Percentiles rank a stretch among this genome's conserved stretches.
These are phyloP conservation scores for Decapterus maruadsi DNA, from an alignment of 2,797 vertebrate species.

Conservation along the genomic window DNA sequence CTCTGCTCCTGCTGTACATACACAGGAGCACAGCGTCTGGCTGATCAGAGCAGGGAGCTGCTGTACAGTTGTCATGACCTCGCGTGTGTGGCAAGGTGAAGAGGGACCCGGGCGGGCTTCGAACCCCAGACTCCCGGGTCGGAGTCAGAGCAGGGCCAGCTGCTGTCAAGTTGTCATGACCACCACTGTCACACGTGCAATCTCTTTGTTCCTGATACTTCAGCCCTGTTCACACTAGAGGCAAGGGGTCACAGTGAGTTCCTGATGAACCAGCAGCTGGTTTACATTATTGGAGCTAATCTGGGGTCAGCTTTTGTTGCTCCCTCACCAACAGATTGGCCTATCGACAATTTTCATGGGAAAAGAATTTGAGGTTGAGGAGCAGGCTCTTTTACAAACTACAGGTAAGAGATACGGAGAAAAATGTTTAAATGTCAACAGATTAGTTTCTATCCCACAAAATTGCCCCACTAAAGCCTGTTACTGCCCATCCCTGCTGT, in stretches of 20 bases:
- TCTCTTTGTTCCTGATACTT: constrained; percentile 44
- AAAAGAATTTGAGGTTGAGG: constrained; percentile 36
- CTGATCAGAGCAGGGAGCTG: constrained; percentile 38
- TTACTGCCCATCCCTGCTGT: constrained; percentile 51
- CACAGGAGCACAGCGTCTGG: constrained; percentile 24
- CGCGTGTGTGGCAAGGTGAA: too few relatives aligned
- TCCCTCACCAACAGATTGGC: constrained; percentile 49
- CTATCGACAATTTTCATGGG: constrained; percentile 51
- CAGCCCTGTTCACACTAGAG: constrained; percentile 35
- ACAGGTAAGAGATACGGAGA: constrained; percentile 23
- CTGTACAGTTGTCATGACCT: constrained; percentile 54
- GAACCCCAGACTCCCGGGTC: too few relatives aligned
- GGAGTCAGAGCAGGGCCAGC: constrained; percentile 45
- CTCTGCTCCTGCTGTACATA: constrained; percentile 33
- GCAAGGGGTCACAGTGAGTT: constrained; percentile 58
- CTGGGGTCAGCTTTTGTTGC: constrained; percentile 60
- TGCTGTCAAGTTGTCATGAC: constrained; percentile 51
- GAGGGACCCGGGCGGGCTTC: too few relatives aligned
- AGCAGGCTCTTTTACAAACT: constrained; percentile 27
- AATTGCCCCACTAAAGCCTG: constrained; percentile 44
- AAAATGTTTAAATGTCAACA: constrained; percentile 49
- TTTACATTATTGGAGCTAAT: constrained; percentile 71
- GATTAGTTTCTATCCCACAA: constrained; percentile 45
- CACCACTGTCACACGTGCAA: constrained; percentile 47
- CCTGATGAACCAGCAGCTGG: constrained; percentile 66